phyloP scores from a whole-genome alignment of 2,797 vertebrate species.

The Myotis vivesi region DNA sequence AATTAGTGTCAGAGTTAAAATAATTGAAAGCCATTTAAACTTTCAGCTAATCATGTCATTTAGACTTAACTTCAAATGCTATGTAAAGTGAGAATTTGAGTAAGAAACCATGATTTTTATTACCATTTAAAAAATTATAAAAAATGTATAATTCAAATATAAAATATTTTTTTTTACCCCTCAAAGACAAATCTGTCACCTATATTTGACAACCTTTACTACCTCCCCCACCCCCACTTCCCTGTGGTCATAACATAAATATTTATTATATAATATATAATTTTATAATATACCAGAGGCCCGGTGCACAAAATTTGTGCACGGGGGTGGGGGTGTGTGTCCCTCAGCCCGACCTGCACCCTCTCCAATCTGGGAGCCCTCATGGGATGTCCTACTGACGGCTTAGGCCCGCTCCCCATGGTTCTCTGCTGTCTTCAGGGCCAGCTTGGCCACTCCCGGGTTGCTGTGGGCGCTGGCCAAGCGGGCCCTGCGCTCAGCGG shows the following conservation, averaged over 20 bases:
- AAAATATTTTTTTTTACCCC: background rate
- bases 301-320: too few relatives aligned
- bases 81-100: background rate
- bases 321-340: too few relatives aligned
- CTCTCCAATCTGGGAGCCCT: too few relatives aligned
- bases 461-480: too few relatives aligned
- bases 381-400: too few relatives aligned
- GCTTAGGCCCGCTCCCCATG: too few relatives aligned
- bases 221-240: background rate
- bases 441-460: too few relatives aligned
- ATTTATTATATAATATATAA: background rate
- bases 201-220: background rate
- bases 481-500: too few relatives aligned
- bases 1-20: conserved; percentile 65
- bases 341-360: too few relatives aligned
- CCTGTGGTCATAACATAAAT: background rate
- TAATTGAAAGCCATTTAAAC: conserved; percentile 45
- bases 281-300: background rate
- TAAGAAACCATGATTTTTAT: background rate
- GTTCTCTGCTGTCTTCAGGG: too few relatives aligned
- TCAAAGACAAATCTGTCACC: background rate
- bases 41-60: conserved; percentile 29
- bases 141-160: background rate
- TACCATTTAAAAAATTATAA: background rate
- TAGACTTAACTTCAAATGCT: background rate